A percentile compares a stretch with the other conserved stretches of the same genome.
phyloP scores from a whole-genome alignment of 2,888 invertebrate genomes.

The Pasiphila rectangulata region DNA sequence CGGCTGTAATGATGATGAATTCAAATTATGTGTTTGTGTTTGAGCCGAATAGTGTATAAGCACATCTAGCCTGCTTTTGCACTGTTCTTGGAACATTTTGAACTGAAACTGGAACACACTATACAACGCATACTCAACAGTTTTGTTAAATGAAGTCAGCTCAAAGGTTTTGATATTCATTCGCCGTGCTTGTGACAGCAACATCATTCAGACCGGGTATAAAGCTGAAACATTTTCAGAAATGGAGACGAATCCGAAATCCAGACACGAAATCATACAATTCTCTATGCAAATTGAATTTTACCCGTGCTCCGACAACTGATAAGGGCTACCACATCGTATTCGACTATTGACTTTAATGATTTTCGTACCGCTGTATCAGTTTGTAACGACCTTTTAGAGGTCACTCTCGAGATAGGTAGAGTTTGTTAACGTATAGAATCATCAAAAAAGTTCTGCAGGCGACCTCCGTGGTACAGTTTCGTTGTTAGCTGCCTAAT shows the following conservation, averaged over 20 bases:
- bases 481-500: no score
- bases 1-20: no score
- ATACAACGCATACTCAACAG: not conserved
- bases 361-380: not conserved
- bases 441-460: no score
- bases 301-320: not conserved
- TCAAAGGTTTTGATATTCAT: not conserved
- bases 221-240: not conserved
- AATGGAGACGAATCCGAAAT: conserved; percentile 1
- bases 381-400: no score
- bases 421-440: no score
- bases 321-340: not conserved
- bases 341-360: not conserved
- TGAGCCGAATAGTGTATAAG: no score
- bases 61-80: no score
- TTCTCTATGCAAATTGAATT: conserved; percentile 4
- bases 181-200: not conserved
- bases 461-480: no score
- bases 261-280: not conserved
- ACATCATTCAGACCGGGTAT: not conserved
- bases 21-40: no score
- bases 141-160: not conserved
- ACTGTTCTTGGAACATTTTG: no score
- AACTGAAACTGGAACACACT: no score
- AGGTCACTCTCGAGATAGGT: no score